Conservation (phyloP, 2,797 vertebrate genomes). For the Morelia viridis region DNA sequence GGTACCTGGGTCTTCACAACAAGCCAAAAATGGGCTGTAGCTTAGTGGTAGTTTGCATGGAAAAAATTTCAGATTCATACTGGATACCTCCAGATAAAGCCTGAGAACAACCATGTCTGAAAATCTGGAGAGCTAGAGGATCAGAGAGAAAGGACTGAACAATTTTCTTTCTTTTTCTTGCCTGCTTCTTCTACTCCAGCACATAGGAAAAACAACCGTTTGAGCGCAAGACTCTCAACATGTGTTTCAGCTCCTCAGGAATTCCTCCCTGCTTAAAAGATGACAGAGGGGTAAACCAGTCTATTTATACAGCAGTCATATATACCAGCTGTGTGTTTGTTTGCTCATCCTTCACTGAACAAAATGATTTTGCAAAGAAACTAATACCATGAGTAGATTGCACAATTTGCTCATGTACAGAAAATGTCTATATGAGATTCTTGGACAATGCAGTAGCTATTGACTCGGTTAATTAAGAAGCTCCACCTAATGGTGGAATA, state of each 20-base stretch:
- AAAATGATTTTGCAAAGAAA: conserved; percentile 1
- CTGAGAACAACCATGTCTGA: not conserved
- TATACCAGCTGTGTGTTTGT: not conserved
- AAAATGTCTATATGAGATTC: not conserved
- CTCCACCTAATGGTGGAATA: not conserved
- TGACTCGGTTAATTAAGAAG: conserved; percentile 2
- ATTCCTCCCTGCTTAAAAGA: not conserved
- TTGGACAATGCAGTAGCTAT: not conserved
- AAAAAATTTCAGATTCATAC: not conserved
- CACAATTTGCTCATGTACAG: not conserved
- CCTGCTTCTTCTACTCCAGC: not conserved
- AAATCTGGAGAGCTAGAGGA: not conserved
- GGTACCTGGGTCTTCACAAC: not conserved
- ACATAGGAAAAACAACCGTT: not conserved
- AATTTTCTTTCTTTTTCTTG: not conserved
- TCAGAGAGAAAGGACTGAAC: conserved; percentile 22
- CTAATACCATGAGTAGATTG: not conserved
- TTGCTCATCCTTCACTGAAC: not conserved
- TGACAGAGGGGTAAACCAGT: not conserved
- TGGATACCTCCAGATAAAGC: not conserved
- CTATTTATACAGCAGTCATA: not conserved
- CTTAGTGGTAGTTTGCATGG: not conserved
- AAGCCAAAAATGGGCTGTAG: not conserved
- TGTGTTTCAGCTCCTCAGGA: not conserved
- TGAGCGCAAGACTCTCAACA: not conserved